These are phyloP conservation scores for Hemistola chrysoprasaria DNA, from an alignment of 2,888 invertebrate species.

Conservation along the genomic window DNA sequence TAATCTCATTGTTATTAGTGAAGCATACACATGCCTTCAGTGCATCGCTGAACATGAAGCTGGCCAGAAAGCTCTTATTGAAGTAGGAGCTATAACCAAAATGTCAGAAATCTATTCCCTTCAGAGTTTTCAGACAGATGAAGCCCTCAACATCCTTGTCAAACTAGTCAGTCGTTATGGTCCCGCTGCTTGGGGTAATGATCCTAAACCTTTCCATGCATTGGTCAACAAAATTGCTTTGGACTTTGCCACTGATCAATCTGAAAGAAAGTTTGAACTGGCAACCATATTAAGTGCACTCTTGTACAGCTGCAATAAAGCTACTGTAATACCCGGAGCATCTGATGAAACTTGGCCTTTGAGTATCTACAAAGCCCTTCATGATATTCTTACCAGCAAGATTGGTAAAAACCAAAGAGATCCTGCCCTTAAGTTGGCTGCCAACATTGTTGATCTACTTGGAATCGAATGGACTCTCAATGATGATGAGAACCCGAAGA, in stretches of 20 bases:
- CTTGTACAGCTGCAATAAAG: conserved; percentile 87
- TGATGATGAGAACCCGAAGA: conserved; percentile 90
- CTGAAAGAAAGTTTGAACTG: conserved; percentile 94
- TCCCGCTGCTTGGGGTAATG: conserved; percentile 88
- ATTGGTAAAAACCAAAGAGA: conserved; percentile 94
- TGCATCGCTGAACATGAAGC: conserved; percentile 90
- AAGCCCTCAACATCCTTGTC: conserved; percentile 91
- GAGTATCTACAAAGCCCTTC: conserved; percentile 90
- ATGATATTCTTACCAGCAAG: conserved; percentile 92
- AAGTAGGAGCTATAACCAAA: conserved; percentile 89
- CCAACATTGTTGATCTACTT: conserved; percentile 89
- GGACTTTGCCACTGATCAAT: conserved; percentile 94
- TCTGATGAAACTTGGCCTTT: conserved; percentile 90
- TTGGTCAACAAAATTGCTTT: conserved; percentile 91
- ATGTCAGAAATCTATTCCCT: conserved; percentile 94
- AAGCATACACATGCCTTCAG: conserved; percentile 92
- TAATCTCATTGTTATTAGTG: conserved; percentile 92
- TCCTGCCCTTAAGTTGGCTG: conserved; percentile 92
- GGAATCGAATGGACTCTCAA: conserved; percentile 93
- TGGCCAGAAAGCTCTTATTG: conserved; percentile 90
- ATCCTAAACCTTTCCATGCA: conserved; percentile 90
- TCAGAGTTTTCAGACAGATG: conserved; percentile 94
- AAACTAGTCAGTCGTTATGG: conserved; percentile 88
- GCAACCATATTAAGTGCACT: conserved; percentile 90
- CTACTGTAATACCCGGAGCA: conserved; percentile 83